Evolutionary conservation across 53 echinoderm and acorn worm genomes (phyloP), one percentile per base, ranked within the genome.

Genomic region (Stichopus horrens): DNA sequence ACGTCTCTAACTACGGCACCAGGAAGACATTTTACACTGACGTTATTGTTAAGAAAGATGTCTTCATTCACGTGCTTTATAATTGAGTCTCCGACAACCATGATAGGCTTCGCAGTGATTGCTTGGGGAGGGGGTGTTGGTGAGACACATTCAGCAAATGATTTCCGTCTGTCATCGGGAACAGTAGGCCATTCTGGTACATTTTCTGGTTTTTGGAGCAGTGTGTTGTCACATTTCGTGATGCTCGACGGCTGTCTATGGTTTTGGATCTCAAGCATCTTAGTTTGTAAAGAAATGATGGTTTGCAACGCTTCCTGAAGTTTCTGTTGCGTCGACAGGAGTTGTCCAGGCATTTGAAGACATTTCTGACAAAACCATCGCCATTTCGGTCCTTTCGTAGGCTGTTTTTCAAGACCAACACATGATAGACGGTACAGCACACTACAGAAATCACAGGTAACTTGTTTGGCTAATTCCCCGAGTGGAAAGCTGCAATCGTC

Each of bases 401-500:
- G 78, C 14, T 10, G 54, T 78, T 78, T 78, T 9, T 78, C 78
- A 6, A 78, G 53, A 13, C 78, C 78, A 53, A 78, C 78, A 55
- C 78, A 78, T 23, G 7, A 5, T n/a, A 78, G 13, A 10, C 54
- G 55, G 11, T 78, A 78, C 13, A 53, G 18, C 9, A 78, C 78
- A 55, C 78, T 10, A 78, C 78, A 78, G 14, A 78, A 78, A 54
- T 78, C 18, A 52, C 78, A 78, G 10, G 78, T 10, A 8, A 78
- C 78, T 13, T 53, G n/a, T 52, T 78, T 78, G 10, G 78, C 78
- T 14, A 10, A 2, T 11, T 54, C 53, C 8, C 78, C 53, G 6
- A 11, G 13, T 18, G 78, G 76, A 23, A 7, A 23, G 37, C 23
- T 6, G 37, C 76, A 76, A 10, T 22, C 7, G 7, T 6, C 10